Evolutionary conservation across 2,113 vertebrate genomes (phyloP).

Genomic region (Zosterops japonicus): DNA sequence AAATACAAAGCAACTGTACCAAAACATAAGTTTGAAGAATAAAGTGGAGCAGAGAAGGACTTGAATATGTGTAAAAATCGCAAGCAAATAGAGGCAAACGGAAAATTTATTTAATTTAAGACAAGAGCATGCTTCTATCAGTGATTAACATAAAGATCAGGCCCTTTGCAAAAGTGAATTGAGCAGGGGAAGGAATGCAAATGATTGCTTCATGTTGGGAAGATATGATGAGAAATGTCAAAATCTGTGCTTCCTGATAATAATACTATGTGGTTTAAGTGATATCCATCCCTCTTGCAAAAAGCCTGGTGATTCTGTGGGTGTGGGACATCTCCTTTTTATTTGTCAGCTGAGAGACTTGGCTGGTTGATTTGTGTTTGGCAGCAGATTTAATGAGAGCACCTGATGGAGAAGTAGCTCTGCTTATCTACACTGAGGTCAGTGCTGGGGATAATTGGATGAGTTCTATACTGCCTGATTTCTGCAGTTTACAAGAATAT

Average conservation of each 20-base stretch:
- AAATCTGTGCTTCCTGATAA: neutral
- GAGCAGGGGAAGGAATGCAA: neutral
- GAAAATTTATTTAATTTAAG: neutral
- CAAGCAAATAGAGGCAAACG: neutral
- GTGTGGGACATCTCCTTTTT: neutral
- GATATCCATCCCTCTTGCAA: neutral
- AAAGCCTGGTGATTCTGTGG: neutral
- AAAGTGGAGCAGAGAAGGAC: neutral
- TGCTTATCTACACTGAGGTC: conserved; percentile 6
- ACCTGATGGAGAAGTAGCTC: neutral
- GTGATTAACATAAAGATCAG: neutral
- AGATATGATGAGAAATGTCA: neutral
- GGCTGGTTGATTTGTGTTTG: neutral
- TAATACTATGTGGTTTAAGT: neutral
- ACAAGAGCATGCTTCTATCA: neutral
- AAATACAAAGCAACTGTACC: neutral
- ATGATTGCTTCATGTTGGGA: neutral
- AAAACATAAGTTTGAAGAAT: neutral
- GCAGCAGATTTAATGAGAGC: neutral
- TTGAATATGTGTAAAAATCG: neutral
- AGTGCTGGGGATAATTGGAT: neutral
- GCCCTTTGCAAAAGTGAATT: neutral
- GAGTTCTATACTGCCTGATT: neutral
- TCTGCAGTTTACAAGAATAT: neutral
- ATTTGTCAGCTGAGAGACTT: neutral